Evolutionary conservation across 2,888 invertebrate genomes (phyloP).

Genomic region (Pyrgus malvae): DNA sequence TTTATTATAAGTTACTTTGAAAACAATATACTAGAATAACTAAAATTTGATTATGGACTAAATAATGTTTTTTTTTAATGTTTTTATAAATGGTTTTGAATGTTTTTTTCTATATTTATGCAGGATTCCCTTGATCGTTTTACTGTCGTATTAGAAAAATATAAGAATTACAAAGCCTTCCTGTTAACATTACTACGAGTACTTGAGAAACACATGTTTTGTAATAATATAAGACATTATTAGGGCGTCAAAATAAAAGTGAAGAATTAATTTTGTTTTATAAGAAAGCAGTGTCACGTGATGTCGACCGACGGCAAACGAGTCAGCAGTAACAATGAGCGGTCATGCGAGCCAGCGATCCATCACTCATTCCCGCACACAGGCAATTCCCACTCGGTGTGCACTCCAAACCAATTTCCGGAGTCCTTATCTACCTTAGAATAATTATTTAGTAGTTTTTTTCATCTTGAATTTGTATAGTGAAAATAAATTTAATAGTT

Average conservation of each 20-base stretch:
- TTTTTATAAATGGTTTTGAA: no score
- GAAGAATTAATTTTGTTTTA: conserved; percentile 51
- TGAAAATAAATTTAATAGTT: conserved; percentile 64
- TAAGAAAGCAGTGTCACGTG: conserved; percentile 62
- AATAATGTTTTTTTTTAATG: no score
- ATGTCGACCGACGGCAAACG: conserved; percentile 51
- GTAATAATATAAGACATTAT: neutral
- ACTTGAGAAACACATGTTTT: no score
- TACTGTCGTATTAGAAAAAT: no score
- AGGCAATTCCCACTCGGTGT: conserved; percentile 65
- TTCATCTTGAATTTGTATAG: conserved; percentile 71
- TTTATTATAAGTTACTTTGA: no score
- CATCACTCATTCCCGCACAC: conserved; percentile 72
- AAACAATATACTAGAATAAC: no score
- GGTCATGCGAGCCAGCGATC: conserved; percentile 76
- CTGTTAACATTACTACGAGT: no score
- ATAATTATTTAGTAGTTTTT: conserved; percentile 60
- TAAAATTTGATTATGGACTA: no score
- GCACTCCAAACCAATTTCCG: conserved; percentile 79
- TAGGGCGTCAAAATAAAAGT: conserved; percentile 57
- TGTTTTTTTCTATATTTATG: no score
- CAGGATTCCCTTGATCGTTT: no score
- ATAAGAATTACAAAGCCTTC: no score
- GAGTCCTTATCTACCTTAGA: conserved; percentile 64
- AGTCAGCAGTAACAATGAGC: conserved; percentile 75